These are phyloP conservation scores for Puntigrus tetrazona DNA, from an alignment of 2,113 vertebrate genomes.

Conservation along the genomic window DNA sequence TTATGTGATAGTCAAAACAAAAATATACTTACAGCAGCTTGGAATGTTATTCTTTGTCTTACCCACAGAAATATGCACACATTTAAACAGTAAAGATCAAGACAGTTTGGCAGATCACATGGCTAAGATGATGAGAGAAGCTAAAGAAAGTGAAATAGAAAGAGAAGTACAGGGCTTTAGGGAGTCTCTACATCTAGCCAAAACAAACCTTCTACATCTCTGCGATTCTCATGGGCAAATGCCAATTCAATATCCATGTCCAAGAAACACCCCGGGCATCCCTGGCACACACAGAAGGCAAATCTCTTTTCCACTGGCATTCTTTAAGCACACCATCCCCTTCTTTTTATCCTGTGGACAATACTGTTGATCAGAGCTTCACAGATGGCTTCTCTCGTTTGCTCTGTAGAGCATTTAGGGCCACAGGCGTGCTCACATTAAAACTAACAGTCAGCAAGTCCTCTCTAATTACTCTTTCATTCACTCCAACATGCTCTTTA, in stretches of 20 bases:
- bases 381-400: constrained; percentile 37
- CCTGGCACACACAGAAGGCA: constrained; percentile 18
- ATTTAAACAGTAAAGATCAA: constrained; percentile 21
- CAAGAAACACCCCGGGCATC: constrained; percentile 35
- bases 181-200: constrained; percentile 8
- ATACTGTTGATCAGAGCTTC: constrained; percentile 39
- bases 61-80: constrained; percentile 14
- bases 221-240: constrained; percentile 21
- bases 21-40: not conserved
- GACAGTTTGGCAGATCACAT: constrained; percentile 9
- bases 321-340: not conserved
- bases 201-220: constrained; percentile 17
- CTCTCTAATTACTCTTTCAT: constrained; percentile 45
- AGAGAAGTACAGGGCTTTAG: constrained; percentile 1
- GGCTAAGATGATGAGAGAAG: not conserved
- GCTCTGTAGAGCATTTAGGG: constrained; percentile 37
- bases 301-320: constrained; percentile 36
- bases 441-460: constrained; percentile 40
- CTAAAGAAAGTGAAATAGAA: not conserved
- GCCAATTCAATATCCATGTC: constrained; percentile 39
- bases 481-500: constrained; percentile 27
- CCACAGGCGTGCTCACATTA: constrained; percentile 35
- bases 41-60: not conserved
- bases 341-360: constrained; percentile 39
- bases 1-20: not conserved